Evolutionary conservation across 2,888 invertebrate species (phyloP), one percentile per base, ranked within the genome.

Genomic region (Heliconius ismenius): DNA sequence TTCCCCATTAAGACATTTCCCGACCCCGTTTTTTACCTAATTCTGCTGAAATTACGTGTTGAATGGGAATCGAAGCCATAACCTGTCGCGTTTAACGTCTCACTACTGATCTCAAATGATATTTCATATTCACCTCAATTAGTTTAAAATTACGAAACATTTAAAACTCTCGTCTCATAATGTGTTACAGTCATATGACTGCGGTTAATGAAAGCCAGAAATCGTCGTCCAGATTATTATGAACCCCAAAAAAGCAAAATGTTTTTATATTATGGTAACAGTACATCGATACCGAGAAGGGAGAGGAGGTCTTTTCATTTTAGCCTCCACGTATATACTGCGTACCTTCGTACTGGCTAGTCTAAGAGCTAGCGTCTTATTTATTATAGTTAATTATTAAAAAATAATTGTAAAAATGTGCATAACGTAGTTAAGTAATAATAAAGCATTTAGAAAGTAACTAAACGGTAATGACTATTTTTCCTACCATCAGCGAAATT

Each of bases 121-220:
- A 54, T 54, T 28, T 28, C 7, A 54, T 69, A 54, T 62, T 18
- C 26, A 24, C 24, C 11, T 65, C n/a, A 26, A 65, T 67, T 70
- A 74, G 60, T 73, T 39, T 15, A 28, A 36, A 26, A 43, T 67
- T 67, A 43, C 24, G 67, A 60, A 49, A 73, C 62, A 72, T 28
- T 69, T 78, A 72, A 58, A 60, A 69, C 58, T 15, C 62, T 28
- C 54, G 72, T 78, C 76, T 67, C 65, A 76, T 72, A 78, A 75
- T 60, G 24, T 67, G 70, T 58, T 36, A 70, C 70, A 80, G 82
- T 88, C 90, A 90, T 87, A 88, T 91, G 89, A 91, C 83, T 80
- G 77, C 81, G 83, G 84, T 85, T 86, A 87, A 88, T 89, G 89
- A 89, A 81, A 82, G 81, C 80, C 74, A 74, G 49, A 32, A 75